Evolutionary conservation across 2,888 invertebrate species (phyloP), one percentile per base, ranked within the genome.

Genomic region (Catocala fraxini): DNA sequence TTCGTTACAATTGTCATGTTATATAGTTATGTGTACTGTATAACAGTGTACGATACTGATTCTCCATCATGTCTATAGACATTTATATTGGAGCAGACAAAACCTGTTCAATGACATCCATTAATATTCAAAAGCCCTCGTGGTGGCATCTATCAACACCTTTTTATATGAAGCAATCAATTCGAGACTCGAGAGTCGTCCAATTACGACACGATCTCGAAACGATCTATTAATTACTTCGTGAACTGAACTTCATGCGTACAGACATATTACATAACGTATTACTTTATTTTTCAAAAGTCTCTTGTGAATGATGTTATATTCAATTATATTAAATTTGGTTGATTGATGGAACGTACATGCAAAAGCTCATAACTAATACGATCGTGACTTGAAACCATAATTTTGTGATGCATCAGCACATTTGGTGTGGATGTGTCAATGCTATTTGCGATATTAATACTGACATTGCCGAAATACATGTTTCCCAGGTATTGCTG

Each of bases 91-190:
- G 41, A 53, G 71, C 84, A 85, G 84, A 87, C 87, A 84, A 83
- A 85, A 81, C 81, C 82, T 79, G 82, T 88, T 82, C 77, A 83
- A 77, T 72, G 73, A 75, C 71, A 57, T 46, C 82, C 80, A 87
- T 90, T 89, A 89, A 89, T 88, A 90, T 90, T 91, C 85, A 89
- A 88, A 84, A 81, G 86, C 82, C 68, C 87, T 87, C 73, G 77
- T 73, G 79, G 81, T 79, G 79, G 78, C 80, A 78, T 82, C 79
- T 80, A 83, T 83, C 84, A 83, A 82, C 86, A 85, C 86, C 84
- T 88, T 88, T 85, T 83, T 79, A 77, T 75, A 79, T 79, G 79
- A 79, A 80, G 80, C 85, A 84, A 87, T 85, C 89, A 85, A 84
- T 87, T 80, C 85, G 81, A 74, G 81, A 73, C 84, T 85, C 79